phyloP scores from a whole-genome alignment of 2,797 vertebrate genomes.

The Pachyuromys duprasi region DNA sequence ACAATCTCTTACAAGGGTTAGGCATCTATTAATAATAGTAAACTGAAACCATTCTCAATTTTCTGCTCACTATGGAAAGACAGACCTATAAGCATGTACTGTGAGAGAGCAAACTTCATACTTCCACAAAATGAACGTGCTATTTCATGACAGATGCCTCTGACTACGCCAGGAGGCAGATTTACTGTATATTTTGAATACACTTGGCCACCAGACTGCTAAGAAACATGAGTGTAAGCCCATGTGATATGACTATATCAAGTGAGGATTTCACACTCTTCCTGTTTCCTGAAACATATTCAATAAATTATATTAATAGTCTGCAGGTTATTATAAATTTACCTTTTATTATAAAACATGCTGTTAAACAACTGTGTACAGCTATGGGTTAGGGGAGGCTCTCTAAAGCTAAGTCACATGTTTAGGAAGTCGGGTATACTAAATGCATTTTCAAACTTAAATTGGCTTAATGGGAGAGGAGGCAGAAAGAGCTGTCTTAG shows the following conservation, averaged over 20 bases:
- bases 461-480: not conserved
- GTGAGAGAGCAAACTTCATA: not conserved
- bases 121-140: not conserved
- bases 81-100: not conserved
- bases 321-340: not conserved
- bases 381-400: not conserved
- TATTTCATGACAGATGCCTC: not conserved
- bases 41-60: not conserved
- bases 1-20: slow-evolving; percentile 39
- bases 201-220: not conserved
- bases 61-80: slow-evolving; percentile 2
- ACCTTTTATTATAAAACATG: not conserved
- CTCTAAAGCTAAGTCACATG: not conserved
- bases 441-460: not conserved
- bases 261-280: not conserved
- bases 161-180: too few relatives aligned
- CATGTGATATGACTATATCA: not conserved
- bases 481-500: not conserved
- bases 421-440: not conserved
- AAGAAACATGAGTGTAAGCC: not conserved
- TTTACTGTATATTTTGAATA: not conserved
- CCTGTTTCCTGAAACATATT: not conserved
- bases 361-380: not conserved
- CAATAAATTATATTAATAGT: not conserved
- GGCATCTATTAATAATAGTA: not conserved